Conservation (phyloP, 1,140 invertebrate species). For the Mercenaria mercenaria region DNA sequence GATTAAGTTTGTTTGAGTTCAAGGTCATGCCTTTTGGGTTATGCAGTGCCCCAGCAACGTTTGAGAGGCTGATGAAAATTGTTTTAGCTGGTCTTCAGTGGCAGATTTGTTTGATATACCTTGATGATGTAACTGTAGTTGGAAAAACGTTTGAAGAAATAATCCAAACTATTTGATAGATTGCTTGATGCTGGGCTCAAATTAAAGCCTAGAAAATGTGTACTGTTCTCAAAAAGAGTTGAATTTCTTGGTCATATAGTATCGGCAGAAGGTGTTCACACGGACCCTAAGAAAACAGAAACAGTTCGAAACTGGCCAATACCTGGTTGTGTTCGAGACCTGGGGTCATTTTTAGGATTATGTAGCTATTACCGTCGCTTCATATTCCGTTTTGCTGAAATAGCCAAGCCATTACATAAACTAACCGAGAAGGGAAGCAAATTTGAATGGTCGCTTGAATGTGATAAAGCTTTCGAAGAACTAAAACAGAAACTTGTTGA, state of each 20-base stretch:
- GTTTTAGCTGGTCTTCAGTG: not conserved
- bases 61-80: not conserved
- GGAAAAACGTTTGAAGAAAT: not conserved
- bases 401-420: constrained; percentile 2
- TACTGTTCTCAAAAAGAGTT: not conserved
- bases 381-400: not conserved
- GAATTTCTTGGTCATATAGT: not conserved
- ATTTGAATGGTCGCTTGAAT: not conserved
- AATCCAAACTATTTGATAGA: not conserved
- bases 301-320: not conserved
- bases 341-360: not conserved
- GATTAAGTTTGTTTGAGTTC: not conserved
- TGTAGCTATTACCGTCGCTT: not conserved
- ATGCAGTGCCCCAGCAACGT: not conserved
- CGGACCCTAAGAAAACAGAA: not conserved
- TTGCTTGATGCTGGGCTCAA: not conserved
- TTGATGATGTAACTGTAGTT: not conserved
- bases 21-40: not conserved
- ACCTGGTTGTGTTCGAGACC: no score
- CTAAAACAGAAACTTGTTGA: not conserved
- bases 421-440: not conserved
- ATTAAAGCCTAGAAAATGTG: not conserved
- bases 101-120: not conserved
- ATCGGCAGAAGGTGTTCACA: not conserved
- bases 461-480: not conserved